Evolutionary conservation across 2,888 invertebrate species (phyloP).

Genomic region (Callosobruchus maculatus): DNA sequence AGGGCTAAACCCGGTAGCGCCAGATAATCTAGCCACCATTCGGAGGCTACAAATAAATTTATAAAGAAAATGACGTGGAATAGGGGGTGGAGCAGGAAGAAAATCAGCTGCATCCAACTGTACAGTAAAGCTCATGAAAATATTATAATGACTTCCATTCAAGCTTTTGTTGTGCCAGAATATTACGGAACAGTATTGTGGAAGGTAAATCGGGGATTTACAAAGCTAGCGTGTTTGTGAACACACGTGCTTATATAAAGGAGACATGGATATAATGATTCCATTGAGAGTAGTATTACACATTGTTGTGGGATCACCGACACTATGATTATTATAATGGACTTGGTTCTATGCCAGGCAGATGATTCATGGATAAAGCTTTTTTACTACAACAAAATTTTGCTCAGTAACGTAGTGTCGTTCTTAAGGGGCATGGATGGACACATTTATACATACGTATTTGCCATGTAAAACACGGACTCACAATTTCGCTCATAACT

Average conservation of each 20-base stretch:
- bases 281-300: background rate
- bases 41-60: background rate
- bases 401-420: too few species aligned
- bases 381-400: too few species aligned
- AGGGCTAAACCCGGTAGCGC: too few species aligned
- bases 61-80: background rate
- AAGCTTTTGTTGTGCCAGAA: background rate
- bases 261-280: background rate
- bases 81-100: background rate
- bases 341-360: too few species aligned
- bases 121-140: background rate
- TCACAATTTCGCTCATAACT: too few species aligned
- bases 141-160: background rate
- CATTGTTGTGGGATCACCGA: too few species aligned
- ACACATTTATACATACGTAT: too few species aligned
- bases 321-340: too few species aligned
- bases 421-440: too few species aligned
- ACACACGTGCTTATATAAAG: background rate
- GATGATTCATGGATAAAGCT: too few species aligned
- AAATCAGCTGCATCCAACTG: background rate
- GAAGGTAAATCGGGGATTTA: background rate
- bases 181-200: background rate
- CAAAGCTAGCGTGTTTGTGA: background rate
- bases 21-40: background rate
- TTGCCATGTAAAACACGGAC: too few species aligned